phyloP scores from a whole-genome alignment of 2,797 vertebrate species.

The Neosilurus mollespiculum region DNA sequence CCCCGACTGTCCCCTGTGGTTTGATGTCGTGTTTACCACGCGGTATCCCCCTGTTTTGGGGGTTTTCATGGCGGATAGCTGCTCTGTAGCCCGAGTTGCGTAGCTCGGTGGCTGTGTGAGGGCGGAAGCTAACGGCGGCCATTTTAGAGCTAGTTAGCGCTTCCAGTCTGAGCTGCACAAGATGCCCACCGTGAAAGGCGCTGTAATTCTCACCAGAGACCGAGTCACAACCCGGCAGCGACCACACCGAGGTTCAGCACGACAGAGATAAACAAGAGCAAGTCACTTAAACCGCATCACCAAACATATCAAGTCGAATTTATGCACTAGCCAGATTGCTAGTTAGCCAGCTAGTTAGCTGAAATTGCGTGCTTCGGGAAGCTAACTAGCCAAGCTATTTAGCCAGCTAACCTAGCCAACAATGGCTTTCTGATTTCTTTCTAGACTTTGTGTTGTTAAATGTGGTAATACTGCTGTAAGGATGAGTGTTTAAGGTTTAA shows the following conservation, averaged over 20 bases:
- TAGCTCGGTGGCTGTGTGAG: slow-evolving; percentile 60
- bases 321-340: slow-evolving; percentile 61
- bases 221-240: background rate
- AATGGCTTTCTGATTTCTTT: slow-evolving; percentile 13
- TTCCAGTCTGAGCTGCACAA: slow-evolving; percentile 47
- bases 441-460: background rate
- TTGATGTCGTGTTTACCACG: background rate
- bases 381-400: slow-evolving; percentile 64
- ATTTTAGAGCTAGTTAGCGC: slow-evolving; percentile 74
- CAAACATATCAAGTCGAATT: fast-evolving
- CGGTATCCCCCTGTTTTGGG: too few relatives aligned
- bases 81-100: slow-evolving; percentile 12
- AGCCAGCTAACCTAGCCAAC: slow-evolving; percentile 54
- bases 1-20: background rate
- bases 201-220: slow-evolving; percentile 12
- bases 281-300: background rate
- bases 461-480: background rate
- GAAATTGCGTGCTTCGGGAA: slow-evolving; percentile 57
- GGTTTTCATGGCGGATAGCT: background rate
- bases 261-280: background rate
- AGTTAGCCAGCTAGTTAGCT: slow-evolving; percentile 74
- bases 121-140: slow-evolving; percentile 81
- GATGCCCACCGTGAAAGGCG: slow-evolving; percentile 57
- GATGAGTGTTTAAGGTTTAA: background rate
- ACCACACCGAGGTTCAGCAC: background rate